Evolutionary conservation across 2,797 vertebrate species (phyloP).

Genomic region (Hozukius guyotensis): DNA sequence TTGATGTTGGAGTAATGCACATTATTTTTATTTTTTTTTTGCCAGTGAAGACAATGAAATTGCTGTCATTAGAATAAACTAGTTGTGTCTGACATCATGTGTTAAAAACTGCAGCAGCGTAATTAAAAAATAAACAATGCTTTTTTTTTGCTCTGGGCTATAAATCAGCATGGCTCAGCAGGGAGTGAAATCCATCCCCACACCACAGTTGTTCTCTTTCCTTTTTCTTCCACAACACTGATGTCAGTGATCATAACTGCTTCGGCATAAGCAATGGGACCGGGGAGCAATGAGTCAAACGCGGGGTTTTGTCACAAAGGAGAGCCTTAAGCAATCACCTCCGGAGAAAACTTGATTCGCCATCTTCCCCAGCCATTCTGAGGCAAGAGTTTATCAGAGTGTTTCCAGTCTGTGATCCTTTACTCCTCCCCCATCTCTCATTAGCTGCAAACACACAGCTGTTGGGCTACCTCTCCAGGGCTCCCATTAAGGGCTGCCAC

Average conservation of each 20-base stretch:
- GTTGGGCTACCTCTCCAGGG: constrained; percentile 83
- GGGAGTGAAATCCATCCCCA: constrained; percentile 68
- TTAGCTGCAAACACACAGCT: constrained; percentile 86
- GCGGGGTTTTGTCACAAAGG: constrained; percentile 60
- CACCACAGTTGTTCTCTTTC: constrained; percentile 50
- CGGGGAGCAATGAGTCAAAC: constrained; percentile 71
- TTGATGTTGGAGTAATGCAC: constrained; percentile 20
- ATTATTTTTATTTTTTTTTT: neutral
- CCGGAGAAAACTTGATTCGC: constrained; percentile 75
- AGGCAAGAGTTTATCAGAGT: constrained; percentile 78
- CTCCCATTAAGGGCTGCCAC: constrained; percentile 84
- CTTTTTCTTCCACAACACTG: constrained; percentile 59
- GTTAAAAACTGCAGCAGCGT: constrained; percentile 49
- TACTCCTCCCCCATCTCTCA: constrained; percentile 82
- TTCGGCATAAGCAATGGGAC: constrained; percentile 60
- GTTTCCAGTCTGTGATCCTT: constrained; percentile 79
- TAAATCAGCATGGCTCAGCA: constrained; percentile 66
- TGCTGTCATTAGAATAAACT: constrained; percentile 13
- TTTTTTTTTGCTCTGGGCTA: constrained; percentile 50
- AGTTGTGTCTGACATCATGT: constrained; percentile 42
- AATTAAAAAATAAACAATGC: constrained; percentile 43
- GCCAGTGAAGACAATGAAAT: neutral
- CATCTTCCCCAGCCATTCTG: constrained; percentile 69
- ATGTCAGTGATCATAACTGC: constrained; percentile 67
- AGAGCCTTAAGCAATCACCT: constrained; percentile 73